These are phyloP conservation scores for Alca torda DNA, from an alignment of 2,797 vertebrate genomes.

Conservation along the genomic window DNA sequence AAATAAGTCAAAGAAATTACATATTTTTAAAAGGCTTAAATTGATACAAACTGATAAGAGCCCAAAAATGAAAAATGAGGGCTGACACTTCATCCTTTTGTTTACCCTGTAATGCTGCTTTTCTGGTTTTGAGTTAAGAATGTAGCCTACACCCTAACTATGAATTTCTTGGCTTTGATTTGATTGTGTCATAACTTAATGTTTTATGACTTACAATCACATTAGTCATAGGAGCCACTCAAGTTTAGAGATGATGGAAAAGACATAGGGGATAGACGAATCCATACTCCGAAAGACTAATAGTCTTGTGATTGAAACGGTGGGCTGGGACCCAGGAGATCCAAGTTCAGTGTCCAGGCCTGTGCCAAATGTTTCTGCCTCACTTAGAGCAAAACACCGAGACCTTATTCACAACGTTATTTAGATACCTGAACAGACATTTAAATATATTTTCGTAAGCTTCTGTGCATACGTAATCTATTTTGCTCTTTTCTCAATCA, in stretches of 20 bases:
- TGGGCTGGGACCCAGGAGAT: constrained; percentile 12
- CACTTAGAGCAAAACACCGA: not conserved
- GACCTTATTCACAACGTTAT: not conserved
- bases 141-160: constrained; percentile 69
- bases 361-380: not conserved
- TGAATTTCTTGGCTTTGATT: constrained; percentile 72
- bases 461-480: constrained; percentile 15
- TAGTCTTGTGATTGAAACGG: not conserved
- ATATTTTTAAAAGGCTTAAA: constrained; percentile 58
- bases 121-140: constrained; percentile 73
- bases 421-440: constrained; percentile 1
- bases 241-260: constrained; percentile 70
- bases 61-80: constrained; percentile 64
- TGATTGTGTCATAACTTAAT: constrained; percentile 71
- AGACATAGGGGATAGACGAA: constrained; percentile 58
- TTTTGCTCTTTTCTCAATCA: constrained; percentile 6
- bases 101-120: constrained; percentile 70
- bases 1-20: constrained; percentile 68
- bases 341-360: not conserved
- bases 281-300: constrained; percentile 29
- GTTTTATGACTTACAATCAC: constrained; percentile 67
- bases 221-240: constrained; percentile 71
- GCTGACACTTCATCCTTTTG: constrained; percentile 60
- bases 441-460: not conserved
- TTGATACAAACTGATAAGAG: constrained; percentile 71